Base-by-base conservation (phyloP, 2,888 invertebrate species). In the Trichopria drosophilae region DNA sequence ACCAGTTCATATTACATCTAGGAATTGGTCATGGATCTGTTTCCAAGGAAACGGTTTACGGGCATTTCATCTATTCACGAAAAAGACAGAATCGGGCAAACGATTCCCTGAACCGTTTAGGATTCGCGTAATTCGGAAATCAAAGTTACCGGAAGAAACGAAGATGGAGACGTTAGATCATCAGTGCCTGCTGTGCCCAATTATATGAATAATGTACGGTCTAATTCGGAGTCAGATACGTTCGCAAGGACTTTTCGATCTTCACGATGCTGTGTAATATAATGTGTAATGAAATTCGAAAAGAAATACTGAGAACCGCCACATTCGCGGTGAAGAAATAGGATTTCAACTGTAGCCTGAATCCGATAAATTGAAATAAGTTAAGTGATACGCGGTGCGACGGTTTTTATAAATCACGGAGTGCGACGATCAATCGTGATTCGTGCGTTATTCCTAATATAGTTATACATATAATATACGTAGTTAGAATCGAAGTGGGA, bases 101-200 rank as follows among this genome's bases (percentile, higher is more conserved):
- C n/a, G n/a, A n/a, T n/a, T n/a, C n/a, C n/a, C n/a, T n/a, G n/a
- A n/a, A n/a, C n/a, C n/a, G n/a, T n/a, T n/a, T n/a, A n/a, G n/a
- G n/a, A n/a, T n/a, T n/a, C n/a, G n/a, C n/a, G n/a, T n/a, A n/a
- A n/a, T n/a, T n/a, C n/a, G n/a, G n/a, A n/a, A n/a, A n/a, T n/a
- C n/a, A n/a, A n/a, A n/a, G n/a, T n/a, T n/a, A n/a, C n/a, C n/a
- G n/a, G n/a, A n/a, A n/a, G n/a, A n/a, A n/a, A n/a, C n/a, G n/a
- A n/a, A n/a, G n/a, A n/a, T n/a, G n/a, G n/a, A n/a, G n/a, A n/a
- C 43, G 28, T 5, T 44, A 51, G 35, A 47, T 51, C 24, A 40
- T 51, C 51, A 55, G 55, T 55, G 51, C 55, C 55, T 51, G 49
- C 51, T 49, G 48, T 49, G 41, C 34, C 51, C 45, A 55, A 51